Evolutionary conservation across 1,140 invertebrate species (phyloP), one percentile per base, ranked within the genome.

Genomic region (Thrips palmi): DNA sequence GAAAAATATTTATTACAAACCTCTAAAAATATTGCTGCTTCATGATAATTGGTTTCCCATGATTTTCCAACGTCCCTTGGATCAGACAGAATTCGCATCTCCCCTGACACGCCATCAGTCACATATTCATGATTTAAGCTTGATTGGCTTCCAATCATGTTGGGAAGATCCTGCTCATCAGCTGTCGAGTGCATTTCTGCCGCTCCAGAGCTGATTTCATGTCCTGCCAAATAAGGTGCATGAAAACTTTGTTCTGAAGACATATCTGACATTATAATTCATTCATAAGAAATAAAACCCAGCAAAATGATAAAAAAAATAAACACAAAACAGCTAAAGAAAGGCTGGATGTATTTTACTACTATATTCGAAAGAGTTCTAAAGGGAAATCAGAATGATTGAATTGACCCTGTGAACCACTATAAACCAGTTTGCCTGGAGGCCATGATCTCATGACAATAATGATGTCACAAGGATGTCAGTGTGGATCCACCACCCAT

Each of bases 1-100:
- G 19, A 29, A 41, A 35, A 38, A 37, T 39, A 23, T 44, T 39
- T 19, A 10, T 23, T 20, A 18, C 7, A 29, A 33, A 78, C 77
- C 62, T 84, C 77, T 49, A 84, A 63, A 59, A 78, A 85, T 50
- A 88, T 88, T 34, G 83, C 76, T 29, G 83, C 82, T 54, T 89
- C 85, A 50, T 86, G 77, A 57, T 87, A 89, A 57, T 87, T 88
- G 71, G 86, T 79, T 52, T 82, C 74, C 83, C 83, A 88, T 46
- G 74, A 70, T 48, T 68, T 59, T 18, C 65, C 60, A 34, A 60
- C 59, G 4, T 62, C 58, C 52, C 59, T 53, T 42, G 58, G 54
- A 22, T 61, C 51, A 5, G 57, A 55, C n/a, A 59, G 57, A 58
- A 58, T n/a, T 57, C 52, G 1, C 54, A 63, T 15, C 56, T 63